These are phyloP conservation scores for Macroglossus sobrinus DNA, from an alignment of 2,113 vertebrate species.

Conservation along the genomic window DNA sequence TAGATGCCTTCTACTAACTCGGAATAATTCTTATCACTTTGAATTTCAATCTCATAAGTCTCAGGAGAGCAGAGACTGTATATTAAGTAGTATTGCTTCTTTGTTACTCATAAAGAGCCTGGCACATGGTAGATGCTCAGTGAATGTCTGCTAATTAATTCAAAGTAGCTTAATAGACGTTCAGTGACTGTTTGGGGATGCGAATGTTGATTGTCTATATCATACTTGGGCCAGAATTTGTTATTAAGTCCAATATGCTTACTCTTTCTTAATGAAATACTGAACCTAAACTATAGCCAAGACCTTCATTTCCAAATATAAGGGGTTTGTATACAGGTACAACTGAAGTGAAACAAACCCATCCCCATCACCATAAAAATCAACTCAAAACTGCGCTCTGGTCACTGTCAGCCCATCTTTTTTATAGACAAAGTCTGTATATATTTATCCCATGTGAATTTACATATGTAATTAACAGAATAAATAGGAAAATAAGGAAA, in stretches of 20 bases:
- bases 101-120: not conserved
- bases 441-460: conserved; percentile 11
- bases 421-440: conserved; percentile 8
- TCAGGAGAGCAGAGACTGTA: not conserved
- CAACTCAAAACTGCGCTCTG: not conserved
- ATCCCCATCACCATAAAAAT: not conserved
- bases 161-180: not conserved
- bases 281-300: not conserved
- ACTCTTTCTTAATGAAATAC: not conserved
- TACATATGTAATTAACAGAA: conserved; percentile 62
- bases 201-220: not conserved
- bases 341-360: not conserved
- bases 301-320: not conserved
- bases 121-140: not conserved
- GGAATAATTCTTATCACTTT: not conserved
- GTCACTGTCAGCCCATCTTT: conserved; percentile 15
- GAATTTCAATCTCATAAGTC: not conserved
- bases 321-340: too few species aligned
- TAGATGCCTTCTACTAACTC: not conserved
- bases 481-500: conserved; percentile 65
- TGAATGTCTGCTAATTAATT: not conserved
- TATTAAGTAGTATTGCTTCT: not conserved
- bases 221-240: not conserved
- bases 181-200: not conserved
- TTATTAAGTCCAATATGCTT: not conserved